A percentile compares a stretch with the other conserved stretches of the same genome.
Conservation (phyloP, 2,797 vertebrate genomes). For the Peromyscus nudipes region DNA sequence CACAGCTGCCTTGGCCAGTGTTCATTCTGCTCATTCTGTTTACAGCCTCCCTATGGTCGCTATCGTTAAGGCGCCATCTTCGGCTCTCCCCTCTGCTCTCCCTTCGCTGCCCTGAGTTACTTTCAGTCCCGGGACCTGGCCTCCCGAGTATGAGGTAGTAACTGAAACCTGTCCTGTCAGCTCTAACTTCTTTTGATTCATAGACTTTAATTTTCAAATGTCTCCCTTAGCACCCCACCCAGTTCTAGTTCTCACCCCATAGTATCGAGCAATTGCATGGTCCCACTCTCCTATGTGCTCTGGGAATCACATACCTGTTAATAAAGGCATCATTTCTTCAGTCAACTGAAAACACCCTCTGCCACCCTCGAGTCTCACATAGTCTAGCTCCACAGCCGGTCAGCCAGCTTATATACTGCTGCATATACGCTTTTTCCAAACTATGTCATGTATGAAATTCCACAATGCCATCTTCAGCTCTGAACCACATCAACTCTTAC, state of each 20-base stretch:
- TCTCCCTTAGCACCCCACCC: background rate
- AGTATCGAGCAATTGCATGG: background rate
- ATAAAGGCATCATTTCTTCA: background rate
- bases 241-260: background rate
- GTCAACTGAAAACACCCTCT: background rate
- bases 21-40: background rate
- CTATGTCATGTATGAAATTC: background rate
- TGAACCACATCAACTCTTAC: background rate
- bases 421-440: background rate
- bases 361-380: background rate
- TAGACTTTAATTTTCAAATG: background rate
- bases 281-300: background rate
- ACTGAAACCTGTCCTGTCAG: slow-evolving; percentile 19
- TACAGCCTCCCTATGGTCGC: background rate
- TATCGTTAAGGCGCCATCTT: background rate
- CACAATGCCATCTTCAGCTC: background rate
- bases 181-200: background rate
- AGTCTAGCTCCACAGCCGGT: background rate
- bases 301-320: background rate
- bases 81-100: background rate
- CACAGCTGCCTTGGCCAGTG: background rate
- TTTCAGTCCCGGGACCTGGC: background rate
- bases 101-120: background rate
- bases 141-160: background rate
- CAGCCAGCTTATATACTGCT: background rate